Percentiles rank a stretch among this genome's conserved stretches.
phyloP scores from a whole-genome alignment of 1,140 invertebrate species.

The Trachymyrmex septentrionalis region DNA sequence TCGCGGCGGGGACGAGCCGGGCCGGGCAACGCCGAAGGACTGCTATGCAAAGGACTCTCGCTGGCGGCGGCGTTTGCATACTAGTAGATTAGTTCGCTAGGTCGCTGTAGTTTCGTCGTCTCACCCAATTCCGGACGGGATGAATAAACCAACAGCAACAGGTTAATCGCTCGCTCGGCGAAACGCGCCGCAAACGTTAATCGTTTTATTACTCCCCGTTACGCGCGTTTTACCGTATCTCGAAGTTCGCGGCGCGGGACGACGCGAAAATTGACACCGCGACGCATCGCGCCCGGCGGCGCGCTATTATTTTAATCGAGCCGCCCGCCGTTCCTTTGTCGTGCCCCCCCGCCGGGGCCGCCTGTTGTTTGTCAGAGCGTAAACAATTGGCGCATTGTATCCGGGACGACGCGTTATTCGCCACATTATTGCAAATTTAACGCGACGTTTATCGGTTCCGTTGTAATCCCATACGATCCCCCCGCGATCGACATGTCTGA shows the following conservation, averaged over 20 bases:
- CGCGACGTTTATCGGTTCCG: slow-evolving; percentile 33
- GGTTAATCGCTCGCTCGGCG: slow-evolving; percentile 67
- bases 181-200: slow-evolving; percentile 70
- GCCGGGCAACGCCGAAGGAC: slow-evolving; percentile 16
- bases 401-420: slow-evolving; percentile 4
- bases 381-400: slow-evolving; percentile 43
- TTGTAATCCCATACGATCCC: slow-evolving; percentile 9
- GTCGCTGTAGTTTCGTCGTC: slow-evolving; percentile 61
- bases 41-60: slow-evolving; percentile 51
- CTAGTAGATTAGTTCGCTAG: slow-evolving; percentile 65
- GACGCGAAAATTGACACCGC: slow-evolving; percentile 53
- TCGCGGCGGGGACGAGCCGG: background rate
- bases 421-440: slow-evolving; percentile 24
- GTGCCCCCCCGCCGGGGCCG: background rate
- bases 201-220: slow-evolving; percentile 62
- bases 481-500: background rate
- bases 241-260: slow-evolving; percentile 39
- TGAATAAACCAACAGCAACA: slow-evolving; percentile 71
- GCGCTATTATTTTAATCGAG: slow-evolving; percentile 59
- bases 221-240: slow-evolving; percentile 49
- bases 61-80: slow-evolving; percentile 63
- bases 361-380: slow-evolving; percentile 24
- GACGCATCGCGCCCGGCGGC: slow-evolving; percentile 33
- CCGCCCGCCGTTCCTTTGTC: slow-evolving; percentile 39
- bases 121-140: slow-evolving; percentile 61